Conservation (phyloP, 2,888 invertebrate genomes). For the Cotesia congregata region DNA sequence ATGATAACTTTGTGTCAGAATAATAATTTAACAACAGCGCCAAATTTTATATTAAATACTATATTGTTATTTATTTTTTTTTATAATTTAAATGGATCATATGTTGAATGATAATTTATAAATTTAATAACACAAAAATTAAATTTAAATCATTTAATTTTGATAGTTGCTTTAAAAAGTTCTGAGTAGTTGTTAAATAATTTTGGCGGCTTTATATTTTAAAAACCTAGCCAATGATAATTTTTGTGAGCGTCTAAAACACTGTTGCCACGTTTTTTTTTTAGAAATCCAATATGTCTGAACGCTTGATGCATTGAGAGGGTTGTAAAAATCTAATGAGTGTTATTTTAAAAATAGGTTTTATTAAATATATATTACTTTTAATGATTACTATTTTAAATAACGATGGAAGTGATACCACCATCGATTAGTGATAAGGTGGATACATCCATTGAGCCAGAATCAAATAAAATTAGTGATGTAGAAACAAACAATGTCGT, state of each 20-base stretch:
- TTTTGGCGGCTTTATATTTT: constrained; percentile 23
- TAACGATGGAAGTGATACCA: constrained; percentile 10
- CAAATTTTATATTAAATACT: background rate
- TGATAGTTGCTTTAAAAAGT: background rate
- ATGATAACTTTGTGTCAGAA: background rate
- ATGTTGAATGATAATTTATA: background rate
- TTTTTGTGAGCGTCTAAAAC: constrained; percentile 26
- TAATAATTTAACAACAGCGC: background rate
- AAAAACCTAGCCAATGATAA: constrained; percentile 39
- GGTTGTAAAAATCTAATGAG: constrained; percentile 31
- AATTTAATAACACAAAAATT: background rate
- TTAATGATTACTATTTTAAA: background rate
- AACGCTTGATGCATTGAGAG: constrained; percentile 45
- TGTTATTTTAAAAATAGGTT: background rate
- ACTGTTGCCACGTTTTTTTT: constrained; percentile 20
- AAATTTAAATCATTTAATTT: background rate
- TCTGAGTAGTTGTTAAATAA: background rate
- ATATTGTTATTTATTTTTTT: background rate
- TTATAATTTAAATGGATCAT: background rate
- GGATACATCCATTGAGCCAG: background rate
- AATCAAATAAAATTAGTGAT: background rate
- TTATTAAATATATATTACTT: background rate
- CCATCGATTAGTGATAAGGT: background rate
- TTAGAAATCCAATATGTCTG: constrained; percentile 48
- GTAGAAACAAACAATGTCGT: background rate